Percentiles rank a stretch among this genome's conserved stretches.
Conservation (phyloP, 2,797 vertebrate genomes). For the Nothura maculosa region DNA sequence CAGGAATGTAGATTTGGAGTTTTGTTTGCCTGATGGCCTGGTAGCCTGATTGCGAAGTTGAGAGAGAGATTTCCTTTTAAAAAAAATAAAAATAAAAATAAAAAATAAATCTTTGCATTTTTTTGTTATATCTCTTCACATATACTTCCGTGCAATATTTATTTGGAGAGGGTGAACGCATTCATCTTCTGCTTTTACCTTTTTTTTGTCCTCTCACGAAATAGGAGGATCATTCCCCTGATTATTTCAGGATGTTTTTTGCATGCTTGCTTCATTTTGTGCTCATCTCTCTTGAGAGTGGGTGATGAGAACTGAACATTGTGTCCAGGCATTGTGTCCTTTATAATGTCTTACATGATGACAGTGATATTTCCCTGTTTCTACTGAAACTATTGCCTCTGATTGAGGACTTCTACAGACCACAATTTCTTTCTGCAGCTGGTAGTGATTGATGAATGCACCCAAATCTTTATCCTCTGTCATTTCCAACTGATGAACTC, state of each 20-base stretch:
- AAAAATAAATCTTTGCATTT: not conserved
- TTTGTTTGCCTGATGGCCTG: accelerated
- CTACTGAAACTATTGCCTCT: not conserved
- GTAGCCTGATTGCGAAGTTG: not conserved
- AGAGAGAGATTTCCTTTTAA: not conserved
- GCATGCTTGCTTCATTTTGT: not conserved
- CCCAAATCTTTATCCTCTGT: not conserved
- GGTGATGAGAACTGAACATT: not conserved
- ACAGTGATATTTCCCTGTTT: not conserved
- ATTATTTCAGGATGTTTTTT: not conserved
- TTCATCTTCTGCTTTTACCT: not conserved
- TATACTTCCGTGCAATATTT: not conserved
- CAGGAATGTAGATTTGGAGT: not conserved
- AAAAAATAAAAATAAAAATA: too few relatives aligned
- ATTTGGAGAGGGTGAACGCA: not conserved
- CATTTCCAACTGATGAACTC: constrained; percentile 13
- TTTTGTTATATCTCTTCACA: not conserved
- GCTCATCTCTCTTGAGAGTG: not conserved
- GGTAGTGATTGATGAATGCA: not conserved
- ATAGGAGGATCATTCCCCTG: not conserved
- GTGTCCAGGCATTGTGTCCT: not conserved
- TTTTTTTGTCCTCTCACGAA: not conserved
- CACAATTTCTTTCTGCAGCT: not conserved
- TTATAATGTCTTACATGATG: not conserved
- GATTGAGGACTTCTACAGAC: not conserved